Evolutionary conservation across 2,113 vertebrate species (phyloP).

Genomic region (Nesoenas mayeri): DNA sequence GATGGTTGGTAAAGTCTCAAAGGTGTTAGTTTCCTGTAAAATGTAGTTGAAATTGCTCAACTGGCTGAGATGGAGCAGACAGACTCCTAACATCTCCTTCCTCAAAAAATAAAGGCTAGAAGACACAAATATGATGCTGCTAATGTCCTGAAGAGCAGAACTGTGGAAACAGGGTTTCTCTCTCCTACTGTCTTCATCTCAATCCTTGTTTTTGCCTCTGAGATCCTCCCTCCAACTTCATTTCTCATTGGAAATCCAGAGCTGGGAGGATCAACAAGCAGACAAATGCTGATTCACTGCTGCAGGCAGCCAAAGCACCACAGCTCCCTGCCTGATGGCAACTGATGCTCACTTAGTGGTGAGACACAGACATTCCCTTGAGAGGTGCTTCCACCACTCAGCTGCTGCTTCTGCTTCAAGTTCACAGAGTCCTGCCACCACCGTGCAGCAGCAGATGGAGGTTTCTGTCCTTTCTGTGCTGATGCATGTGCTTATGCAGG

Average conservation of each 20-base stretch:
- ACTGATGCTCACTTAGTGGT: background rate
- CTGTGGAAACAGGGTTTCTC: background rate
- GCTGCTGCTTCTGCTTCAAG: rapidly evolving
- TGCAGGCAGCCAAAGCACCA: rapidly evolving
- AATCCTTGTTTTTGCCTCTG: background rate
- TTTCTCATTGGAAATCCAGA: background rate
- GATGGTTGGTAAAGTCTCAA: background rate
- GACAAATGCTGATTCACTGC: background rate
- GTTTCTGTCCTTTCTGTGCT: background rate
- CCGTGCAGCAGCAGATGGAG: rapidly evolving
- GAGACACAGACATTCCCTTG: rapidly evolving
- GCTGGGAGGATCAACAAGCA: background rate
- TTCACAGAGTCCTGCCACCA: background rate
- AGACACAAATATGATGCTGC: background rate
- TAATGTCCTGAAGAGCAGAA: background rate
- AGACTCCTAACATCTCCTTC: background rate
- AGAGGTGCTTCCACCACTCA: background rate
- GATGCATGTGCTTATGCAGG: rapidly evolving
- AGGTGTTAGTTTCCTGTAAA: background rate
- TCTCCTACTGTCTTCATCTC: background rate
- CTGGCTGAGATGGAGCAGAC: background rate
- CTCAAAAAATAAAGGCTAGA: background rate
- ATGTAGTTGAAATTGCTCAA: background rate
- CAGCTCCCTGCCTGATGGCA: background rate
- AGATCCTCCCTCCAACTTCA: background rate